Evolutionary conservation across 30 jellyfish, hydroid and myxozoan genomes (phyloP), one percentile per base, ranked within the genome.

Genomic region (Hydractinia echinata): DNA sequence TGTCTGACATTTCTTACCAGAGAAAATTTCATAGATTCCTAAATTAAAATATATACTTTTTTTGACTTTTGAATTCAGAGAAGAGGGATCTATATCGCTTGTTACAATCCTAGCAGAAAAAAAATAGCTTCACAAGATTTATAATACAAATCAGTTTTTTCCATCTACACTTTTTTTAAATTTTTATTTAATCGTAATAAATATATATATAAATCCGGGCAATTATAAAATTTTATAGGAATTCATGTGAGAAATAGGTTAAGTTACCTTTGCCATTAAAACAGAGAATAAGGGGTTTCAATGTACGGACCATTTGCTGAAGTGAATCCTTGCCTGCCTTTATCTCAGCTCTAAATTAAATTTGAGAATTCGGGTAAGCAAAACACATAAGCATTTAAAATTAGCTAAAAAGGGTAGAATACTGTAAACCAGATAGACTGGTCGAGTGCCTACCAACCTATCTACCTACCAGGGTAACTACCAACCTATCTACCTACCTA

Each of bases 181-280:
- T 30, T 30, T 30, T 30, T 30, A n/a, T 30, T 30, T 30, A 30
- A 30, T 30, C 44, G 44, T 30, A 30, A 30, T 30, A 30, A 30
- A 30, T 30, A 30, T 30, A 30, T 30, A 30, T 30, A 30, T 30
- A 30, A 30, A 30, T 30, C 2, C 44, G 2, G 44, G 2, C 44
- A 30, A 30, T 30, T 30, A 30, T 30, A 30, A n/a, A 30, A 30
- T 30, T 30, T 30, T 30, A 30, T 30, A 30, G 44, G 44, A 30
- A 30, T 30, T 30, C 44, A 30, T 30, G 44, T 30, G 2, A 30
- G 44, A 30, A 30, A 30, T 30, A 30, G 44, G 44, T 30, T n/a
- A 30, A 30, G 49, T 50, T 81, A 87, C 98, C 98, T 92, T 92
- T 92, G 7, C 98, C 98, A 83, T 92, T 92, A 54, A 92, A 92